Evolutionary conservation across 2,888 invertebrate genomes (phyloP).

Genomic region (Sipunculus nudus): DNA sequence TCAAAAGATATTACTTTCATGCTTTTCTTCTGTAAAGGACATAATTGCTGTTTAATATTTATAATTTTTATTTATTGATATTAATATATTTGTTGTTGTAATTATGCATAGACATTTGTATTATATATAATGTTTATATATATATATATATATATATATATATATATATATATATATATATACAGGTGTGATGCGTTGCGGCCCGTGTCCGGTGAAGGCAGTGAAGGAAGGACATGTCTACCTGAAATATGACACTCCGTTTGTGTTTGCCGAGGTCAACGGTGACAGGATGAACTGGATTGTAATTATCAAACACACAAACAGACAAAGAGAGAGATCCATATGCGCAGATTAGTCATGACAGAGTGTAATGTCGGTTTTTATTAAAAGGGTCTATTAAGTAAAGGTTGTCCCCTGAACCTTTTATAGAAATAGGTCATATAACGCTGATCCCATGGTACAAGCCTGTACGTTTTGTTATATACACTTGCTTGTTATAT

Average conservation of each 20-base stretch:
- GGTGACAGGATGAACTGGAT: constrained; percentile 56
- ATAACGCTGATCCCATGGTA: too few species aligned
- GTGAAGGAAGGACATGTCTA: constrained; percentile 54
- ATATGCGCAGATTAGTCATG: too few species aligned
- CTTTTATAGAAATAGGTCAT: too few species aligned
- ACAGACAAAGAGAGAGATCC: too few species aligned
- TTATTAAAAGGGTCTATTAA: too few species aligned
- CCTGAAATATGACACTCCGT: constrained; percentile 55
- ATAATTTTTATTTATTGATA: constrained; percentile 14
- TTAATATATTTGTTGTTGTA: constrained; percentile 21
- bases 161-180: constrained; percentile 17
- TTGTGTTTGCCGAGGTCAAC: constrained; percentile 58
- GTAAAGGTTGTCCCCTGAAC: too few species aligned
- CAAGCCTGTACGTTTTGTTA: too few species aligned
- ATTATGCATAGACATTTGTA: neutral
- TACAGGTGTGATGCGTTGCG: constrained; percentile 57
- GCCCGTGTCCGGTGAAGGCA: constrained; percentile 56
- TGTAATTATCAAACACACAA: too few species aligned
- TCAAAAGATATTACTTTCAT: neutral
- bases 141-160: constrained; percentile 19
- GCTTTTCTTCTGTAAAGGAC: neutral
- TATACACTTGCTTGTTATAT: too few species aligned
- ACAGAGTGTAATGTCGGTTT: too few species aligned
- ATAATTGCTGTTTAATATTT: constrained; percentile 11
- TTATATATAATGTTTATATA: constrained; percentile 15